phyloP scores from a whole-genome alignment of 1,140 invertebrate species.

The Pseudomyrmex sp. region DNA sequence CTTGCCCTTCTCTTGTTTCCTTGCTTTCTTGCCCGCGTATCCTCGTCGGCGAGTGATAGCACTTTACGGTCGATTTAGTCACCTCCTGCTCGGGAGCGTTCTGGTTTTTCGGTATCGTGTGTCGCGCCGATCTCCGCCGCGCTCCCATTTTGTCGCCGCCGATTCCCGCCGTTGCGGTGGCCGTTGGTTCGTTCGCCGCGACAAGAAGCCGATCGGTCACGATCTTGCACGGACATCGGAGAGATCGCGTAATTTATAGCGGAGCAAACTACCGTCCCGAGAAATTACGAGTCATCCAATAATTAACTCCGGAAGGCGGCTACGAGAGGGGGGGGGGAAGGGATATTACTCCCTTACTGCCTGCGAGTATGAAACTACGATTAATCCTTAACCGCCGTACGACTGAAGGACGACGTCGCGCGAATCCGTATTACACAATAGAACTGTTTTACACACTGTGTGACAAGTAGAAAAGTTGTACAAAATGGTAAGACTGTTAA shows the following conservation, averaged over 20 bases:
- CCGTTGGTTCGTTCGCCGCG: neutral
- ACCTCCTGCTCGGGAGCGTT: conserved; percentile 71
- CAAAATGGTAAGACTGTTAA: neutral
- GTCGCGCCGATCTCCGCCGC: conserved; percentile 20
- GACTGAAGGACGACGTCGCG: neutral
- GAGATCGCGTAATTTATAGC: conserved; percentile 39
- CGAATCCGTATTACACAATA: no score
- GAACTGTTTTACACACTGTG: no score
- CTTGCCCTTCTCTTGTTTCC: conserved; percentile 29
- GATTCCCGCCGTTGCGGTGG: conserved; percentile 45
- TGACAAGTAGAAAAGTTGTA: neutral
- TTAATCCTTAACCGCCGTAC: neutral
- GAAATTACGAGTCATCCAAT: conserved; percentile 34
- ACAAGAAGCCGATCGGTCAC: conserved; percentile 41
- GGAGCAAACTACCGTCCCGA: conserved; percentile 30
- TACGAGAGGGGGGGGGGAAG: neutral
- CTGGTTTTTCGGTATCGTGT: conserved; percentile 65
- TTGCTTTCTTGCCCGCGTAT: conserved; percentile 55
- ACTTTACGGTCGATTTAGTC: conserved; percentile 78
- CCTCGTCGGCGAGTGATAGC: conserved; percentile 70
- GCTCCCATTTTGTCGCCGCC: neutral
- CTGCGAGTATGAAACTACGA: neutral
- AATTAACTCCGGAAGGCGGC: neutral
- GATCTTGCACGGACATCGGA: conserved; percentile 14
- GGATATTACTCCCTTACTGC: neutral